Conservation (phyloP, 2,888 invertebrate genomes). For the Clusia tigrina region DNA sequence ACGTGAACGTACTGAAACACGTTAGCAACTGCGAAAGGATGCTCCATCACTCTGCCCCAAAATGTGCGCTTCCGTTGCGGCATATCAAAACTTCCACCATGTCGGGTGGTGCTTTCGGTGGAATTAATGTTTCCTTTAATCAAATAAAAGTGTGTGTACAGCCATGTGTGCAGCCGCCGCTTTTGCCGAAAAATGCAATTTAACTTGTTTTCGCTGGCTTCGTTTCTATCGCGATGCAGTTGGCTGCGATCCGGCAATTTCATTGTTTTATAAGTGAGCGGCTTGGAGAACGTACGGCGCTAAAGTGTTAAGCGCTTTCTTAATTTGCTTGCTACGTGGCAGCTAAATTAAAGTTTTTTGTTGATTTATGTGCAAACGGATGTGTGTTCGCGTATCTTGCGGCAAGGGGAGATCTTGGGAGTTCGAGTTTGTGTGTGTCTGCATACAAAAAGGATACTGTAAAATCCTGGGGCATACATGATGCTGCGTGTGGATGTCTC, state of each 20-base stretch:
- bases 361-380: too few relatives aligned
- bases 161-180: not conserved
- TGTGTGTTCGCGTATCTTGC: too few relatives aligned
- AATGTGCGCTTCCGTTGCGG: not conserved
- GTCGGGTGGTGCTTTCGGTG: not conserved
- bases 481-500: too few relatives aligned
- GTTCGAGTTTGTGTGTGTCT: too few relatives aligned
- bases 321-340: constrained; percentile 38
- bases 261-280: not conserved
- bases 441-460: too few relatives aligned
- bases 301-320: constrained; percentile 57
- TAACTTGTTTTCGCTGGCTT: not conserved
- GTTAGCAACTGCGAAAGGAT: not conserved
- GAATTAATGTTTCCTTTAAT: not conserved
- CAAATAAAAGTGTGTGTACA: not conserved
- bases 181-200: not conserved
- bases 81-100: not conserved
- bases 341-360: too few relatives aligned
- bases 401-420: too few relatives aligned
- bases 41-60: not conserved
- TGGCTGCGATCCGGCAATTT: constrained; percentile 4
- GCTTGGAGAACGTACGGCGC: not conserved
- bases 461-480: too few relatives aligned
- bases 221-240: not conserved
- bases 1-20: not conserved